Evolutionary conservation across 2,113 vertebrate species (phyloP).

Genomic region (Pelobates fuscus): DNA sequence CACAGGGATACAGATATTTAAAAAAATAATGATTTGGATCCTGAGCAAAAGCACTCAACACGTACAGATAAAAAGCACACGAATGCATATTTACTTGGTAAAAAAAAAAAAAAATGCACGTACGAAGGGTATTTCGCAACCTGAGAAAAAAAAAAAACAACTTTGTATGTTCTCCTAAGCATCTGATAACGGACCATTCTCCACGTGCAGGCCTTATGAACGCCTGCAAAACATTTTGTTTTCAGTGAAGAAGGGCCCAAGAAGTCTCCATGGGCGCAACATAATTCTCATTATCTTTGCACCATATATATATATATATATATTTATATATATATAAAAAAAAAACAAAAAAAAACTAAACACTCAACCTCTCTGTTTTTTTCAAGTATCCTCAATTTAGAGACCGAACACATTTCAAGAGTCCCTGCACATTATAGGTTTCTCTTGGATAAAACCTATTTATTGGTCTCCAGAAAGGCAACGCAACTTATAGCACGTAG

Average conservation of each 20-base stretch:
- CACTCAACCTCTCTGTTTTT: background rate
- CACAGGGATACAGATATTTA: constrained; percentile 66
- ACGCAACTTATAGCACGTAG: background rate
- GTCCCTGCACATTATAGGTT: background rate
- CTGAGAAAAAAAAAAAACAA: constrained; percentile 62
- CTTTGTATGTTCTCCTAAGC: constrained; percentile 60
- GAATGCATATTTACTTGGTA: constrained; percentile 70
- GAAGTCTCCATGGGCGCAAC: background rate
- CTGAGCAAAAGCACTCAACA: constrained; percentile 68
- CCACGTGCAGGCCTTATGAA: background rate
- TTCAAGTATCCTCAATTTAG: constrained; percentile 8
- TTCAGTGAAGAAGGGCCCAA: background rate
- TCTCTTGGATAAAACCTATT: background rate
- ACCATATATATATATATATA: background rate
- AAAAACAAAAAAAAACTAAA: background rate
- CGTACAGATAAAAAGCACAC: constrained; percentile 63
- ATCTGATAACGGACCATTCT: background rate
- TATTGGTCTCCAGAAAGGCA: constrained; percentile 10
- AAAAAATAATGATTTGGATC: constrained; percentile 68
- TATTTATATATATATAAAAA: background rate
- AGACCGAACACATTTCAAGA: background rate
- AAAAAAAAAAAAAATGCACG: constrained; percentile 54
- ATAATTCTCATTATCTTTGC: background rate
- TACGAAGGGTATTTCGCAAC: constrained; percentile 73
- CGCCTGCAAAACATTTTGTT: background rate